Percentiles rank a stretch among this genome's conserved stretches.
phyloP scores from a whole-genome alignment of 1,140 invertebrate species.

The Acromyrmex charruanus region DNA sequence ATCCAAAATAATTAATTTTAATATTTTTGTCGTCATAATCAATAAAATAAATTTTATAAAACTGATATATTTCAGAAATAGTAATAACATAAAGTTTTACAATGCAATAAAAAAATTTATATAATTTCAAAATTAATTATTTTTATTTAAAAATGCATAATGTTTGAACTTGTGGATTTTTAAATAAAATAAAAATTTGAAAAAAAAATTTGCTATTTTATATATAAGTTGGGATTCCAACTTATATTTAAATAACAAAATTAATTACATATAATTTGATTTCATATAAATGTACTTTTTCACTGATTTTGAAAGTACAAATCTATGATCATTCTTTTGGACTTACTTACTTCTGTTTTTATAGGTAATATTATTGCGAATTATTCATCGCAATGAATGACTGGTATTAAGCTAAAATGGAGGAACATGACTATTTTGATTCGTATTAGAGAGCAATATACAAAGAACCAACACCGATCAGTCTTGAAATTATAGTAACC shows the following conservation, averaged over 20 bases:
- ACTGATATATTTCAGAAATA: background rate
- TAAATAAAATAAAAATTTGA: background rate
- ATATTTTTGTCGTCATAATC: background rate
- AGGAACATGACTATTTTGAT: constrained; percentile 26
- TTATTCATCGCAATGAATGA: background rate
- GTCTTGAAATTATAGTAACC: constrained; percentile 83
- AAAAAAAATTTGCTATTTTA: background rate
- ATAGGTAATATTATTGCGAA: constrained; percentile 7
- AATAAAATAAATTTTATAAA: background rate
- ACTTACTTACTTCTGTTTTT: constrained; percentile 9
- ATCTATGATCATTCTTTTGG: background rate
- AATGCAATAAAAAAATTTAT: background rate
- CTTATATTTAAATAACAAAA: background rate
- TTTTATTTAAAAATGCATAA: no score
- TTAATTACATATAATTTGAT: constrained; percentile 9
- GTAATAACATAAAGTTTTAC: background rate
- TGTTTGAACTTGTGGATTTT: background rate
- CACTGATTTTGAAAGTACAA: background rate
- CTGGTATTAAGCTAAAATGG: constrained; percentile 16
- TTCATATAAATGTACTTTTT: background rate
- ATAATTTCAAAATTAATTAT: background rate
- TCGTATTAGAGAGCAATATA: constrained; percentile 77
- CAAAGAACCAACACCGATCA: constrained; percentile 84
- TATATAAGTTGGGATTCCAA: background rate
- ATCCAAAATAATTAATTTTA: constrained; percentile 1